Base-by-base conservation (phyloP, 2,113 vertebrate species). In the Myanophis thanlyinensis region DNA sequence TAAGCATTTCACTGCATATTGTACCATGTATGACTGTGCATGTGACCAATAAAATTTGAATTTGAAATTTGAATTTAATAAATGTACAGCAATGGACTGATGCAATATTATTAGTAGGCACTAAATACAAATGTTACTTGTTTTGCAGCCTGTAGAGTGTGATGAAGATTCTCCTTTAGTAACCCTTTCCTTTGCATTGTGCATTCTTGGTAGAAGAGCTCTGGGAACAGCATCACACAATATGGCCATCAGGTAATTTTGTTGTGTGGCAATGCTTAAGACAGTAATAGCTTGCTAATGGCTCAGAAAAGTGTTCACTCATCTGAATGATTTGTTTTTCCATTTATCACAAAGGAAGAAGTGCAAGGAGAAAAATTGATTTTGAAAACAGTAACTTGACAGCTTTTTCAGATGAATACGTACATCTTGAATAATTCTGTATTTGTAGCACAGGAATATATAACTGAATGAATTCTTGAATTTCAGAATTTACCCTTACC, bases 101-200 rank as follows among this genome's bases (percentile, higher is more conserved):
- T 80, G 20, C 22, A 48, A 30, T n/a, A 25, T 35, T 25, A 25
- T 49, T 85, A 4, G 25, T 90, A 8, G 40, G n/a, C 0, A 80
- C 48, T 88, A 48, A 52, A n/a, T 80, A 59, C 87, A 49, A 40
- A 93, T 20, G 35, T 95, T 86, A 86, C 1, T 0, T 5, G 44
- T 88, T 95, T 95, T 93, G 3, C 95, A 99, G 99, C 97, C 97
- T 62, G 96, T 98, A 94, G 98, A 99, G 87, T 98, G 98, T 0
- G 99, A 99, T 56, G 99, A 99, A 96, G 99, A 99, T 97, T 99
- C 99, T 51, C 94, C 98, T 46, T 96, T 99, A 67, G 99, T 99
- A 93, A 99, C 99, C 0, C 97, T 99, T 95, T 98, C 98, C 93
- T 99, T 99, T 93, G 99, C 99, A 46, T 98, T 99, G 89, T 99